A percentile compares a stretch with the other conserved stretches of the same genome.
phyloP scores from a whole-genome alignment of 1,140 invertebrate genomes.

The Paraescarpia echinospica region DNA sequence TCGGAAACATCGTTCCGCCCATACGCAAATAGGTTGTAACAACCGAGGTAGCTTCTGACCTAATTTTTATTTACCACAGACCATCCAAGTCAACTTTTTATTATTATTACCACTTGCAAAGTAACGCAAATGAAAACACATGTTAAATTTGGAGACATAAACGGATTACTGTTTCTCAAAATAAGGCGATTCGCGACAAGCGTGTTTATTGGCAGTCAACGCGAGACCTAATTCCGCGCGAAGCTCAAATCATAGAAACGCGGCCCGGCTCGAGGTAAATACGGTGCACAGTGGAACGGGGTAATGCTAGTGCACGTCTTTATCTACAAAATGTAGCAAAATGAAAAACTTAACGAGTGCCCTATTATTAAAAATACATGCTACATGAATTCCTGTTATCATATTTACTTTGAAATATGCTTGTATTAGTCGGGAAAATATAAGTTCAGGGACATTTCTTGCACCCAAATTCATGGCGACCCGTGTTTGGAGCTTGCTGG shows the following conservation, averaged over 20 bases:
- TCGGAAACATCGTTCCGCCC: not conserved
- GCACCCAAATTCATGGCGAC: not conserved
- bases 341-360: not conserved
- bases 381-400: not conserved
- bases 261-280: constrained; percentile 13
- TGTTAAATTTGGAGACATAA: not conserved
- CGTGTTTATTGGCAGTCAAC: not conserved
- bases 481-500: not conserved
- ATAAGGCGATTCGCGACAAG: not conserved
- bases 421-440: not conserved
- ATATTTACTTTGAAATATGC: not conserved
- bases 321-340: not conserved
- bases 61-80: constrained; percentile 6
- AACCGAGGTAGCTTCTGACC: not conserved
- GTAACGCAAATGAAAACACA: not conserved
- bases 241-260: constrained; percentile 15
- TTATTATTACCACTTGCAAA: not conserved
- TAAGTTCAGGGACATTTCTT: not conserved
- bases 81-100: not conserved
- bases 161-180: not conserved
- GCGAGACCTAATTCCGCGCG: constrained; percentile 11
- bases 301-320: constrained; percentile 11
- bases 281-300: constrained; percentile 17
- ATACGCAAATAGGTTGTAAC: not conserved
- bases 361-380: not conserved